Evolutionary conservation across 1,140 invertebrate genomes (phyloP), one percentile per base, ranked within the genome.

Genomic region (Calliphora vicina): DNA sequence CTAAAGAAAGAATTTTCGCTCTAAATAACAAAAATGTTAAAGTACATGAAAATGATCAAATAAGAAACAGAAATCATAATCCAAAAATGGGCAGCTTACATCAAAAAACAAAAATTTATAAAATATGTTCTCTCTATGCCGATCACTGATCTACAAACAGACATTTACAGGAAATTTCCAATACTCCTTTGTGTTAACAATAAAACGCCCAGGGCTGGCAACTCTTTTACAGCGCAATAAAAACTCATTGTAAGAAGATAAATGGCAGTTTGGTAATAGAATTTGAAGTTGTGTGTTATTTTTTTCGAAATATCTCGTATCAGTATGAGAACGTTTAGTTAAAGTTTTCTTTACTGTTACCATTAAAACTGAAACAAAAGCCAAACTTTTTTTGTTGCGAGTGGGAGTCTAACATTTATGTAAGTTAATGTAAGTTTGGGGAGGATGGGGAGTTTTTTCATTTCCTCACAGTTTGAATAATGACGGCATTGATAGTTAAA

Each of bases 201-300:
- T 25, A 67, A 67, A 23, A 10, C 15, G 45, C 13, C 15, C 10
- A 20, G 61, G 20, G 61, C 17, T 67, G 61, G 20, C 61, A 67
- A 67, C 61, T 67, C 61, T 67, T 23, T 23, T 23, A 0, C n/a
- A 17, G 15, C n/a, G 20, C 61, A 67, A 67, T 67, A 67, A 67
- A n/a, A 67, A 67, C n/a, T 67, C 61, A 67, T 67, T 67, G 61
- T 67, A 67, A 67, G 61, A 67, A 67, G 61, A 67, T 67, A 67
- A 23, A 67, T 67, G n/a, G 23, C 61, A 67, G 61, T 67, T 20
- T 10, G 9, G 61, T 67, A 67, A 67, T 67, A 67, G 61, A 67
- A 67, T 67, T 67, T 67, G 61, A 67, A 67, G 61, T 67, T 67
- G 17, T 67, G 4, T 25, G 1, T 67, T 57, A 17, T 57, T 57